These are phyloP conservation scores for Wiebesia pumilae DNA, from an alignment of 1,140 invertebrate species.

Conservation along the genomic window DNA sequence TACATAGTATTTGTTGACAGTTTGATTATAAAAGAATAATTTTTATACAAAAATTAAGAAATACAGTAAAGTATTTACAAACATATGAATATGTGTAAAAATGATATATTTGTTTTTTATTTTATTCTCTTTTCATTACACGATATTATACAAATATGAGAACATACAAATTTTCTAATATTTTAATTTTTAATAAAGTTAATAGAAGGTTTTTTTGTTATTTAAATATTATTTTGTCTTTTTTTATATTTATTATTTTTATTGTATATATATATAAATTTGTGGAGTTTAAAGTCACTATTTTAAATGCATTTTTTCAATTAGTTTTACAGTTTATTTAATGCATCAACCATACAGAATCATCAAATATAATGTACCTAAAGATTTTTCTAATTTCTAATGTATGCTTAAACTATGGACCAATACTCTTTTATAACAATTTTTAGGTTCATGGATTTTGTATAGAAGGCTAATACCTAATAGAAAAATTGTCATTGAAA, in stretches of 20 bases:
- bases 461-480: conserved; percentile 39
- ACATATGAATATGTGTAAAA: neutral
- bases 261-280: too few species aligned
- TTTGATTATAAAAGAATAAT: conserved; percentile 32
- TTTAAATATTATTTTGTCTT: neutral
- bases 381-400: neutral
- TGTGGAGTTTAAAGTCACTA: too few species aligned
- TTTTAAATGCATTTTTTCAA: neutral
- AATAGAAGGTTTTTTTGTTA: neutral
- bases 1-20: conserved; percentile 32
- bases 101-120: neutral
- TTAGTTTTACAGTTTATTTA: too few species aligned
- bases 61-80: neutral
- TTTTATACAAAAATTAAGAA: neutral
- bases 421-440: conserved; percentile 19
- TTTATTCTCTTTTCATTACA: neutral
- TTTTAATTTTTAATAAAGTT: neutral
- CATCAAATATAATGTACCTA: too few species aligned
- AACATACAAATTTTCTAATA: neutral
- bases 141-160: neutral
- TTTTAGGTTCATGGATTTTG: conserved; percentile 28
- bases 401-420: conserved; percentile 27
- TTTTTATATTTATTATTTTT: neutral
- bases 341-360: neutral
- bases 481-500: too few species aligned